Base-by-base conservation (phyloP, 35 echinoderm and acorn worm genomes). In the Apostichopus parvimensis region DNA sequence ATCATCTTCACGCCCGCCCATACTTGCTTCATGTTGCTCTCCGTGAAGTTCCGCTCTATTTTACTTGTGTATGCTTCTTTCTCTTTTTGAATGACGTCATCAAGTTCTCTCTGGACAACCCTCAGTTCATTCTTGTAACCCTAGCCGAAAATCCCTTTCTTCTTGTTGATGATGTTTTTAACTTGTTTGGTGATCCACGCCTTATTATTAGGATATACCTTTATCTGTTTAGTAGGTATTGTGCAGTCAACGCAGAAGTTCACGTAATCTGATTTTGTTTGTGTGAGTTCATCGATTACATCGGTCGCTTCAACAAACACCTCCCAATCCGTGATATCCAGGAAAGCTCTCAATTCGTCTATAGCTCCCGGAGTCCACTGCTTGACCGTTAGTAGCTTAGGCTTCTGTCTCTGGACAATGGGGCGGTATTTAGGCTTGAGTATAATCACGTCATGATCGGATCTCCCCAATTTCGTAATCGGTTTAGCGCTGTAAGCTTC, bases 351-450 rank as follows among this genome's bases (percentile, higher is more conserved):
- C 9, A 82, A 53, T 10, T 53, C 79, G n/a, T 54, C 79, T 1
- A 53, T 82, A 6, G 79, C 79, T 5, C 56, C 79, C 9, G 24
- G 25, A 25, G 13, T 79, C 21, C 77, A 79, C 13, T 73, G 87
- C 28, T 92, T 92, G 5, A 92, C 57, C 8, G 92, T 89, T 53
- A 83, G 25, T 23, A 7, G 11, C 60, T 72, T 89, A 76, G 87
- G 85, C 57, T 88, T 79, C 77, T 90, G 75, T 17, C 56, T 78
- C 65, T 82, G 93, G 14, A 94, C 78, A 65, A 82, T 90, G 18
- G 77, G 93, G 9, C 78, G 85, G 79, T 93, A 89, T 73, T 88
- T 90, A 20, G 76, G 92, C 77, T 77, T 24, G 17, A 93, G 62
- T 7, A 78, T 14, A 72, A 93, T 70, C 22, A 93, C 26, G 56